Conservation (phyloP, 2,797 vertebrate species). For the Champsocephalus gunnari region DNA sequence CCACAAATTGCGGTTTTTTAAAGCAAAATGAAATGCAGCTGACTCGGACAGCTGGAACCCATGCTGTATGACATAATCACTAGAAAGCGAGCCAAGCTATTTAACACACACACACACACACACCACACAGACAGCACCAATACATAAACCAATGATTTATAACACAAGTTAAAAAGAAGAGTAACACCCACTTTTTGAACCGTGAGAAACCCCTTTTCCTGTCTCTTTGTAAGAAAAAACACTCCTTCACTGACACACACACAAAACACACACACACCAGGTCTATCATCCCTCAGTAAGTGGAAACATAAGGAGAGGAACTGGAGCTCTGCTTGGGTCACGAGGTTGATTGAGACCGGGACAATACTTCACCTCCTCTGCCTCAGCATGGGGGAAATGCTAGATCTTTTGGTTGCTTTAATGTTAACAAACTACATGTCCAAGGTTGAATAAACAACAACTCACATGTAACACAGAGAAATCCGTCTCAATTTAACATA, state of each 20-base stretch:
- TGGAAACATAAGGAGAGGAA: constrained; percentile 64
- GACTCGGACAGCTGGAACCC: constrained; percentile 75
- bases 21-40: constrained; percentile 65
- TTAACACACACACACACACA: constrained; percentile 35
- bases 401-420: constrained; percentile 18
- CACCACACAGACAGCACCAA: not conserved
- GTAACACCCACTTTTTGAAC: constrained; percentile 53
- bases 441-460: constrained; percentile 20
- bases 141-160: constrained; percentile 48
- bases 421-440: constrained; percentile 35
- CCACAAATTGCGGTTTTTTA: constrained; percentile 33
- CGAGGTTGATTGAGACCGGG: constrained; percentile 54
- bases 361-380: constrained; percentile 48
- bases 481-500: constrained; percentile 39
- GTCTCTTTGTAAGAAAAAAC: constrained; percentile 32
- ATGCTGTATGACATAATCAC: constrained; percentile 72
- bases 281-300: constrained; percentile 18
- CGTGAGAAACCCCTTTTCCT: constrained; percentile 20
- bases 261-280: constrained; percentile 6
- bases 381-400: constrained; percentile 23
- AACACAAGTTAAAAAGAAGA: constrained; percentile 36
- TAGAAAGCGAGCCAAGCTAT: constrained; percentile 53
- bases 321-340: constrained; percentile 40
- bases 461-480: constrained; percentile 21
- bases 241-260: constrained; percentile 2